phyloP scores from a whole-genome alignment of 2,888 invertebrate genomes.

The Dolichomitus sp. region DNA sequence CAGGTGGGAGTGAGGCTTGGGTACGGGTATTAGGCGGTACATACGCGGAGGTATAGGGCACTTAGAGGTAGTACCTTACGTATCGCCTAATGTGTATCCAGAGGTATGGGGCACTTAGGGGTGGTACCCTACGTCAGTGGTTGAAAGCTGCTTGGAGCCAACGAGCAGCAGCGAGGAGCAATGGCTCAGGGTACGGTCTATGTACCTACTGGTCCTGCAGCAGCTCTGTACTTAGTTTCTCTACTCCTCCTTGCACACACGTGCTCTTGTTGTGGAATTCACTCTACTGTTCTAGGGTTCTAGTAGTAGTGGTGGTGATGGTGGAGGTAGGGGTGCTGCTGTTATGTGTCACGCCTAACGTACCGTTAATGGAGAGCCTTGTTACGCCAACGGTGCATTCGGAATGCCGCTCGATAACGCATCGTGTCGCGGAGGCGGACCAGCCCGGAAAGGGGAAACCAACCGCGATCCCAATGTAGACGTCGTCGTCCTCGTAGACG shows the following conservation, averaged over 20 bases:
- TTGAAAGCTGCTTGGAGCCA: slow-evolving; percentile 58
- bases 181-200: slow-evolving; percentile 6
- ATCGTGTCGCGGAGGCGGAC: slow-evolving; percentile 60
- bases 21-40: slow-evolving; percentile 27
- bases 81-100: slow-evolving; percentile 15
- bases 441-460: slow-evolving; percentile 43
- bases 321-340: slow-evolving; percentile 6
- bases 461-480: slow-evolving; percentile 37
- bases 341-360: slow-evolving; percentile 83
- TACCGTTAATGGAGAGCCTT: slow-evolving; percentile 83
- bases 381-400: slow-evolving; percentile 76
- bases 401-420: slow-evolving; percentile 71
- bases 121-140: slow-evolving; percentile 32
- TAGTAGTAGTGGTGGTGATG: not conserved
- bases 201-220: slow-evolving; percentile 47
- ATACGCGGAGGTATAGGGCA: slow-evolving; percentile 12
- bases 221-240: slow-evolving; percentile 25
- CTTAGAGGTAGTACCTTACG: slow-evolving; percentile 14
- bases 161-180: slow-evolving; percentile 16
- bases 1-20: slow-evolving; percentile 27
- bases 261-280: slow-evolving; percentile 78
- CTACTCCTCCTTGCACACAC: slow-evolving; percentile 55
- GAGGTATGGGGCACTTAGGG: slow-evolving; percentile 33
- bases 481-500: slow-evolving; percentile 45
- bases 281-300: slow-evolving; percentile 62